Base-by-base conservation (phyloP, 2,113 vertebrate species). In the Catharus fuscescens region DNA sequence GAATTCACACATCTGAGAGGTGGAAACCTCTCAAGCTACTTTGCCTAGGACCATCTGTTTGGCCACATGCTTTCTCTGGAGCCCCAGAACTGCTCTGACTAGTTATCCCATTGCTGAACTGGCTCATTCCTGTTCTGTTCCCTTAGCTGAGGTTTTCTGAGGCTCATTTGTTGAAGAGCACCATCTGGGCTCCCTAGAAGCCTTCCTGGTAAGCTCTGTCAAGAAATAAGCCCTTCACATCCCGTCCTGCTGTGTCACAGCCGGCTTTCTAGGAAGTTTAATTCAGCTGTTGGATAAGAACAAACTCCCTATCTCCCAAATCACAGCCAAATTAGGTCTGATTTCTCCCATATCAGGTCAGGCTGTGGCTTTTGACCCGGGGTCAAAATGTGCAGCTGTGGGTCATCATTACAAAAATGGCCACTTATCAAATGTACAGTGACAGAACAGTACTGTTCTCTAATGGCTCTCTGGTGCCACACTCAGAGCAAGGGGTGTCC, bases 171-270 rank as follows among this genome's bases (percentile, higher is more conserved):
- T 50, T 84, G 42, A 89, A 85, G 80, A 61, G 42, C 80, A 91
- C 80, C 91, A 89, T 93, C 92, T 96, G 94, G 72, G 53, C 79
- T 92, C 57, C 93, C 86, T 84, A 87, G 65, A 93, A 92, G 45
- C 80, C 73, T 91, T 93, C 73, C 86, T 77, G 52, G 53, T 94
- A 85, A 50, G 40, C 28, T 81, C 73, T 79, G 20, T 32, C 4
- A 18, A 85, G 66, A 5, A 5, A 36, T 85, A 91, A 95, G 53
- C 34, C 61, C 40, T 53, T 92, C 32, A 6, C 48, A 85, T 89
- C 80, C 80, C 0, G 0, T 84, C 61, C 50, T 61, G 29, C 44
- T 86, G 45, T 4, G 4, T 79, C 50, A 56, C 4, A 12, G 72
- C 18, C 2, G 0, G 67, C 72, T 92, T 92, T 93, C 91, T 81